Evolutionary conservation across 2,888 invertebrate species (phyloP), one percentile per base, ranked within the genome.

Genomic region (Bimastos eiseni): DNA sequence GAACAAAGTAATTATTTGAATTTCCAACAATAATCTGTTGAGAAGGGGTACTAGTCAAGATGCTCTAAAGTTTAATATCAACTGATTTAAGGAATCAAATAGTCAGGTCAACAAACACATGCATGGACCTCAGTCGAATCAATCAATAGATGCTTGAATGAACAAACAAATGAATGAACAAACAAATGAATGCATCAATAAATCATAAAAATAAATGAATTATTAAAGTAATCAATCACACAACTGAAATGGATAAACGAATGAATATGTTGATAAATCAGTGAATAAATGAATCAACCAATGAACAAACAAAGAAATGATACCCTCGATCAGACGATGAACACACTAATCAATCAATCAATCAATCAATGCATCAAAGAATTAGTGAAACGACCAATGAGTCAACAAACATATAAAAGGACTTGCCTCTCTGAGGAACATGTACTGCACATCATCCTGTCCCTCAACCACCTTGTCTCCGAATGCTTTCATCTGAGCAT

Each of bases 401-500:
- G 13, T 33, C 36, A 86, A 37, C n/a, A n/a, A n/a, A n/a, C n/a
- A n/a, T n/a, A n/a, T 33, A 2, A 70, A 70, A n/a, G 0, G 24
- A 88, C 88, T 36, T 88, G 37, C 89, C 89, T 89, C 89, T 89
- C 89, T 37, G 94, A 99, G 96, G 97, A 99, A 99, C 99, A 99
- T 99, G 96, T 99, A 99, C 95, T 99, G 99, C 88, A 99, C 98
- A 96, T 99, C 99, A 24, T 93, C 92, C 97, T 95, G 98, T 90
- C 94, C 95, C 97, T 93, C 98, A 30, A 95, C 94, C 44, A 95
- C 94, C 91, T 94, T 94, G 91, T 93, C 98, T 86, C 99, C 99
- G 94, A 99, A 99, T 94, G 99, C 98, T 97, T 99, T 99, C 98
- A 99, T 99, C 96, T 98, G 98, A 94, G 97, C 97, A 95, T 98